Evolutionary conservation across 2,797 vertebrate species (phyloP).

Genomic region (Bufotes viridis): DNA sequence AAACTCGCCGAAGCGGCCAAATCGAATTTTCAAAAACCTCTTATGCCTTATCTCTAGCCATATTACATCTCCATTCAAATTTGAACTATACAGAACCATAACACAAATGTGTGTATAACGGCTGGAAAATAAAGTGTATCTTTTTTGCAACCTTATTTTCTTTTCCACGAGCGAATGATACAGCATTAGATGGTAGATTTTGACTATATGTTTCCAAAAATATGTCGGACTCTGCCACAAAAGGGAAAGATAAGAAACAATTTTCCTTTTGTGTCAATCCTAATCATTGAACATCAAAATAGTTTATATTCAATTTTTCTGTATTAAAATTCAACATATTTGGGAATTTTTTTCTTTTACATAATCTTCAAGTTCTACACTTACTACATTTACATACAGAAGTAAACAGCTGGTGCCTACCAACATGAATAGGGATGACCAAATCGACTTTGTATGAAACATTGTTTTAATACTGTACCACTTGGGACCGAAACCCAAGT

Average conservation of each 20-base stretch:
- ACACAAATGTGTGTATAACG: no score
- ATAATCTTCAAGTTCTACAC: slow-evolving; percentile 2
- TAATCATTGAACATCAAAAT: not conserved
- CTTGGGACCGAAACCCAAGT: no score
- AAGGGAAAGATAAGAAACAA: not conserved
- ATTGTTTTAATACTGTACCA: no score
- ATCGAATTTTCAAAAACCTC: no score
- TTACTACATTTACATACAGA: not conserved
- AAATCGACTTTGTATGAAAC: no score
- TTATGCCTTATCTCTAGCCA: no score
- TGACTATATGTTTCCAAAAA: not conserved
- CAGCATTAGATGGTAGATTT: not conserved
- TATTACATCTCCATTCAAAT: no score
- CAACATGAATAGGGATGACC: no score
- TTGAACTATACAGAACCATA: no score
- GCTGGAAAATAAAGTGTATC: no score
- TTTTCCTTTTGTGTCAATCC: not conserved
- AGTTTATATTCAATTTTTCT: not conserved
- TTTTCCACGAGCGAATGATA: not conserved
- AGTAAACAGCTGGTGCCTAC: slow-evolving; percentile 7
- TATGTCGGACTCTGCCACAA: not conserved
- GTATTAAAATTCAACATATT: not conserved
- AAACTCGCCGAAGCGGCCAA: no score
- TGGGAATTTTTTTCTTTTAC: not conserved
- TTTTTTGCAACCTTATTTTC: not conserved